These are phyloP conservation scores for Lagopus leucura DNA, from an alignment of 2,113 vertebrate species.

Conservation along the genomic window DNA sequence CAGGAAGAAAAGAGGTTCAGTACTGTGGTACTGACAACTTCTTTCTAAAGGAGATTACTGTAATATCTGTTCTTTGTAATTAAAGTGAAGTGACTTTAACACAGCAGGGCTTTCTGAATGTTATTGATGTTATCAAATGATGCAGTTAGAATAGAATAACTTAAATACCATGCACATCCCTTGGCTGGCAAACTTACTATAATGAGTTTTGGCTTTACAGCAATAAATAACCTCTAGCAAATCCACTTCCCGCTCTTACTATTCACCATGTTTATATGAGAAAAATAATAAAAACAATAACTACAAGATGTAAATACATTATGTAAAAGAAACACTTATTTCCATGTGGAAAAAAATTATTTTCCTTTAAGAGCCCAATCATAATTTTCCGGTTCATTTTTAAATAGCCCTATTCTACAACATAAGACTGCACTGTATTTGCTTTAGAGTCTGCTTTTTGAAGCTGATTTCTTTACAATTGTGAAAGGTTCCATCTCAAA, in stretches of 20 bases:
- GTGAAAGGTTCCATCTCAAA: neutral
- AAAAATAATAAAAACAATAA: neutral
- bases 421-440: constrained; percentile 4
- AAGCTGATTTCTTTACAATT: constrained; percentile 27
- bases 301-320: neutral
- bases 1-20: neutral
- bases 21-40: neutral
- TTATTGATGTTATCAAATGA: neutral
- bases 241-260: neutral
- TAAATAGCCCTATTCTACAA: neutral
- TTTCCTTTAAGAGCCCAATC: neutral
- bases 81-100: constrained; percentile 31
- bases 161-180: neutral
- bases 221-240: neutral
- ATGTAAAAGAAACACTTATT: neutral
- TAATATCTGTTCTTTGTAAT: constrained; percentile 58
- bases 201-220: neutral
- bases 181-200: neutral
- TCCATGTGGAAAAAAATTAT: neutral
- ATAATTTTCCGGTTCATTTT: constrained; percentile 20
- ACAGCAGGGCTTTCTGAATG: constrained; percentile 12
- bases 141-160: constrained; percentile 11
- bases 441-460: constrained; percentile 3
- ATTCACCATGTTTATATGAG: neutral
- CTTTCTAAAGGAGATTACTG: constrained; percentile 18